Base-by-base conservation (phyloP, 2,888 invertebrate genomes). In the Drosophila neonasuta region DNA sequence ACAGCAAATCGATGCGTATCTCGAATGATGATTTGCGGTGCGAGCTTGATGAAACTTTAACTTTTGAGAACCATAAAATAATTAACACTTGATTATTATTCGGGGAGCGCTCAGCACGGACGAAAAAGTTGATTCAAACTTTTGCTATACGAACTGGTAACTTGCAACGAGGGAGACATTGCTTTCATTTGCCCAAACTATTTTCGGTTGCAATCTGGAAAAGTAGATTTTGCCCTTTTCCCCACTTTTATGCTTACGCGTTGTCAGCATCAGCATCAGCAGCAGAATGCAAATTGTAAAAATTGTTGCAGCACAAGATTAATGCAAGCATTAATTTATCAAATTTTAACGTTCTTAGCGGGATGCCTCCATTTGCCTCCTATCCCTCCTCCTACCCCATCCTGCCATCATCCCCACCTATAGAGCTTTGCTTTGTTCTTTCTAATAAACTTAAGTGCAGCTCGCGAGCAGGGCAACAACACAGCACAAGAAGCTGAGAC, bases 1-100 rank as follows among this genome's bases (percentile, higher is more conserved):
- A 10, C 6, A 13, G 15, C 39, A 77, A 77, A 87, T 88, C 88
- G 89, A 89, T 88, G 78, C 73, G 71, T 85, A 88, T 86, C 89
- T 88, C 79, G 80, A 80, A 79, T 76, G 77, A 88, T 83, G 81
- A 83, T 83, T 81, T 85, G 84, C 75, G 80, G 82, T 77, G 77
- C 51, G 76, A 71, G 77, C 64, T 75, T 74, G 73, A 75, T 49
- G 71, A 68, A 79, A 81, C 58, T 80, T 81, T 56, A 87, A 74
- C 84, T 89, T 88, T 85, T 84, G 82, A 82, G 87, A 88, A 87
- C 88, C 90, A 89, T 91, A 90, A 91, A 90, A 90, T 88, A 91
- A 90, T 90, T 91, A 91, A 87, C 91, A 89, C 87, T 89, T 88
- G 86, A 90, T 91, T 90, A 89, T 90, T 89, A 87, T 85, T 80